Percentiles rank a stretch among this genome's conserved stretches.
These are phyloP conservation scores for Vulpes ferrilata DNA, from an alignment of 2,113 vertebrate species.

Conservation along the genomic window DNA sequence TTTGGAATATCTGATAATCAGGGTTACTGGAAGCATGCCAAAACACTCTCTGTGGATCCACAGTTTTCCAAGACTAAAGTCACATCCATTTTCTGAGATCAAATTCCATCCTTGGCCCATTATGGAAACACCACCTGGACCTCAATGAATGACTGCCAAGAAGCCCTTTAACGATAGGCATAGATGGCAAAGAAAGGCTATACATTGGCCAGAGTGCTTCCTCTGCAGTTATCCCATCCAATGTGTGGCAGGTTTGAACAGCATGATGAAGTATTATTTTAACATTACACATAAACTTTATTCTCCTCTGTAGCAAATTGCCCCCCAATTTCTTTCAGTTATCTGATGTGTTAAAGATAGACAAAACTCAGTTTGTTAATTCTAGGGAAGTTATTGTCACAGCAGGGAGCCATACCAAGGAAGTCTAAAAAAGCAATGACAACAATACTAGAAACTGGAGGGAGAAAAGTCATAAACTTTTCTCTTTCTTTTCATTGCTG, in stretches of 20 bases:
- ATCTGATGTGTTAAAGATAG: slow-evolving; percentile 22
- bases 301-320: slow-evolving; percentile 39
- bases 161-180: not conserved
- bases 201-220: slow-evolving; percentile 30
- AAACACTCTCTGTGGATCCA: not conserved
- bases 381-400: slow-evolving; percentile 37
- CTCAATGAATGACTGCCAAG: not conserved
- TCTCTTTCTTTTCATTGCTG: slow-evolving; percentile 45
- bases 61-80: not conserved
- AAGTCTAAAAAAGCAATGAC: slow-evolving; percentile 28
- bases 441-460: not conserved
- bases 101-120: not conserved
- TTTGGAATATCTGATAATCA: slow-evolving; percentile 31
- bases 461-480: not conserved
- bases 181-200: not conserved
- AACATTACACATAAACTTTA: slow-evolving; percentile 43
- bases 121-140: slow-evolving; percentile 6
- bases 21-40: not conserved
- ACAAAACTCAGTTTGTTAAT: slow-evolving; percentile 56
- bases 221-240: not conserved
- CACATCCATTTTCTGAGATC: slow-evolving; percentile 35
- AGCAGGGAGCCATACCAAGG: not conserved
- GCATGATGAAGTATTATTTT: slow-evolving; percentile 40
- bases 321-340: slow-evolving; percentile 24
- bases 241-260: slow-evolving; percentile 47